Conservation (phyloP, 2,113 vertebrate genomes). For the Vanacampus margaritifer region DNA sequence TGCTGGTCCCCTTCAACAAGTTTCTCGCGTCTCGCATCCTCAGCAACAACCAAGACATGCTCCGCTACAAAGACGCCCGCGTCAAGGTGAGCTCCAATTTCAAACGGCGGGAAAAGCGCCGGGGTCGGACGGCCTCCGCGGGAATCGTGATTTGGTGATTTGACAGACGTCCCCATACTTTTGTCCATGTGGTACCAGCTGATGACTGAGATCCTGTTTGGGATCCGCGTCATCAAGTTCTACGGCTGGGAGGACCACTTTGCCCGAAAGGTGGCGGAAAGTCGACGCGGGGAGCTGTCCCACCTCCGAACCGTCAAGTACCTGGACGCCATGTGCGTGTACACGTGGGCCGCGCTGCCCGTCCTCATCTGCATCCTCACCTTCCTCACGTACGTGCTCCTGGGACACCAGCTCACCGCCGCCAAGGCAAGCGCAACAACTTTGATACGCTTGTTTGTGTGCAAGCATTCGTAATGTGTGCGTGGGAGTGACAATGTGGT, state of each 20-base stretch:
- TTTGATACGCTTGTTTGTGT: too few species aligned
- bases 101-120: too few species aligned
- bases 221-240: constrained; percentile 93
- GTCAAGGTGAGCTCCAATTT: constrained; percentile 80
- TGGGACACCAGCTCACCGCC: constrained; percentile 90
- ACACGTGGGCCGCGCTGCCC: constrained; percentile 91
- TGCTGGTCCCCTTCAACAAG: constrained; percentile 92
- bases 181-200: constrained; percentile 66
- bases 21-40: constrained; percentile 83
- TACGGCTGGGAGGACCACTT: constrained; percentile 90
- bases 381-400: constrained; percentile 87
- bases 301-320: constrained; percentile 80
- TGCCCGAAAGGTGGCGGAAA: constrained; percentile 69
- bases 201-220: constrained; percentile 87
- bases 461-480: too few species aligned
- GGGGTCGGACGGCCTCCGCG: neutral
- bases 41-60: constrained; percentile 82
- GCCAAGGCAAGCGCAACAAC: constrained; percentile 77
- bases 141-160: neutral
- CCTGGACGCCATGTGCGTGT: constrained; percentile 91
- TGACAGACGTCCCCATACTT: neutral
- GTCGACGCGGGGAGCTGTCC: constrained; percentile 78
- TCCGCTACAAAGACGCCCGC: constrained; percentile 83
- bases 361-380: constrained; percentile 89
- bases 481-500: too few species aligned